Evolutionary conservation across 2,888 invertebrate genomes (phyloP).

Genomic region (Aethes cnicana): DNA sequence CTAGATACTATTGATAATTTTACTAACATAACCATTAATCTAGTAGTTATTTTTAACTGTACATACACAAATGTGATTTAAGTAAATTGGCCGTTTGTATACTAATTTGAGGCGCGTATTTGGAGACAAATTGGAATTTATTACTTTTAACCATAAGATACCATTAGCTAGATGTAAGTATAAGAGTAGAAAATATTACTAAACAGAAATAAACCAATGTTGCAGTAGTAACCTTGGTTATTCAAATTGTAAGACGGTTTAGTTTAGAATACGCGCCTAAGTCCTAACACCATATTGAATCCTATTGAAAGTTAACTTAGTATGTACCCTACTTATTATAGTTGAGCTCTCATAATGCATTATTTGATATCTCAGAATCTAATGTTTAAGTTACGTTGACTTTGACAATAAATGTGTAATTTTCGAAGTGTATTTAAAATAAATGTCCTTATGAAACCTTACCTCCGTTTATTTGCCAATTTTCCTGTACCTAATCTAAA

Average conservation of each 20-base stretch:
- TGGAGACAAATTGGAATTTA: no score
- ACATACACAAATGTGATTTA: constrained; percentile 18
- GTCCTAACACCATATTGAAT: neutral
- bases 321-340: constrained; percentile 25
- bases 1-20: neutral
- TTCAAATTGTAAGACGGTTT: no score
- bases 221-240: no score
- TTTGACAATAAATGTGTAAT: constrained; percentile 82
- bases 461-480: constrained; percentile 34
- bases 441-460: constrained; percentile 61
- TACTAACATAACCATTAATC: constrained; percentile 9
- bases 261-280: constrained; percentile 11
- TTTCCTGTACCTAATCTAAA: no score
- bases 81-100: constrained; percentile 1
- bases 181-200: no score
- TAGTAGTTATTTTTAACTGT: constrained; percentile 15
- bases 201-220: no score
- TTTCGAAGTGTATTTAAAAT: constrained; percentile 58
- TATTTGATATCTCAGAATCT: constrained; percentile 54
- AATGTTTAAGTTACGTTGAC: constrained; percentile 77
- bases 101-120: constrained; percentile 3
- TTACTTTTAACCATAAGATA: no score
- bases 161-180: no score
- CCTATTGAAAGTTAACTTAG: constrained; percentile 9
- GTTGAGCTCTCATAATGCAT: constrained; percentile 44